Conservation (phyloP, 1,140 invertebrate species). For the Tetragnatha versicolor region DNA sequence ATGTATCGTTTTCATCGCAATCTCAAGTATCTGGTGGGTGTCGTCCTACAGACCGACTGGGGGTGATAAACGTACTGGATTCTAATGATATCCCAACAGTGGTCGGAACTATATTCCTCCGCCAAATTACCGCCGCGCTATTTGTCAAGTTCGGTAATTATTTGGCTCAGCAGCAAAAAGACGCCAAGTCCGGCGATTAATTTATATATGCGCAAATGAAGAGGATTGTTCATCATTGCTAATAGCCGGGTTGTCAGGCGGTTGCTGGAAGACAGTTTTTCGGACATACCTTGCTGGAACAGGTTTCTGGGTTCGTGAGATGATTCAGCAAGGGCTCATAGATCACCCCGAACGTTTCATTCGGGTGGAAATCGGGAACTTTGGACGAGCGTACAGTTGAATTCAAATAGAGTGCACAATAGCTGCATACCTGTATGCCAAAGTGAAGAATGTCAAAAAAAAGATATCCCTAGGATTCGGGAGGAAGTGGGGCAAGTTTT, state of each 20-base stretch:
- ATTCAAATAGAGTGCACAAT: too few relatives aligned
- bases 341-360: constrained; percentile 23
- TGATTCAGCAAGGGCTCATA: constrained; percentile 31
- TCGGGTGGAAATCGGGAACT: too few relatives aligned
- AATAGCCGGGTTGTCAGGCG: constrained; percentile 36
- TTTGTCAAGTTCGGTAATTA: constrained; percentile 37
- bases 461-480: too few relatives aligned
- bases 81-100: constrained; percentile 23
- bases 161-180: not conserved
- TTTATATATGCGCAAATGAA: constrained; percentile 44
- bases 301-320: constrained; percentile 23
- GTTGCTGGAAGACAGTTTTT: constrained; percentile 14
- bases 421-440: too few relatives aligned
- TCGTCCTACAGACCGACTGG: not conserved
- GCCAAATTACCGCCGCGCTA: constrained; percentile 32
- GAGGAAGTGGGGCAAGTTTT: too few relatives aligned
- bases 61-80: constrained; percentile 14
- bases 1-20: not conserved
- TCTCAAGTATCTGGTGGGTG: constrained; percentile 36
- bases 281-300: constrained; percentile 26
- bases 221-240: constrained; percentile 33
- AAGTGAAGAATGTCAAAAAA: too few relatives aligned
- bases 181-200: constrained; percentile 24
- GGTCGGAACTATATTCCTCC: constrained; percentile 10
- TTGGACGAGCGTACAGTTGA: too few relatives aligned